phyloP scores from a whole-genome alignment of 1,140 invertebrate genomes.

The Artemia franciscana region DNA sequence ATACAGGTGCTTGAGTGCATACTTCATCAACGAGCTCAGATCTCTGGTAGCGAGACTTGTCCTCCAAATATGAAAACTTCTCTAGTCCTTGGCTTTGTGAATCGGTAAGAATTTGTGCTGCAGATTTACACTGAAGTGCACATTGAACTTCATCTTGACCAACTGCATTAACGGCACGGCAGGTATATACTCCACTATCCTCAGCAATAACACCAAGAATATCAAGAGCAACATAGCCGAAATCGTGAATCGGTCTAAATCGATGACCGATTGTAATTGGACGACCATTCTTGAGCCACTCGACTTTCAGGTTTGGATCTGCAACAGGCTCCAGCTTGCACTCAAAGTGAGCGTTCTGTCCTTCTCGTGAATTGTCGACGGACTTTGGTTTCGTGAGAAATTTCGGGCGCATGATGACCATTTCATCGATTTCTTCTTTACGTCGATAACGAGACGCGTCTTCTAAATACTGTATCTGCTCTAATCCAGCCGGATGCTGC shows the following conservation, averaged over 20 bases:
- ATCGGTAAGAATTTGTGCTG: slow-evolving; percentile 41
- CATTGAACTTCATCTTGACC: slow-evolving; percentile 64
- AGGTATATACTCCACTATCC: slow-evolving; percentile 81
- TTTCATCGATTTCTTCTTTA: slow-evolving; percentile 46
- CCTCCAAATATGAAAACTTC: slow-evolving; percentile 66
- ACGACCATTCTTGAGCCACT: slow-evolving; percentile 78
- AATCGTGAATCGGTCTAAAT: slow-evolving; percentile 82
- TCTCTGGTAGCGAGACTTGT: slow-evolving; percentile 46
- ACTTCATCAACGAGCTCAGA: slow-evolving; percentile 49
- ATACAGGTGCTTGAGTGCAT: slow-evolving; percentile 64
- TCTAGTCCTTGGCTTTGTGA: slow-evolving; percentile 67
- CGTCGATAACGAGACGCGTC: slow-evolving; percentile 62
- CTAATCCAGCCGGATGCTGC: slow-evolving; percentile 60
- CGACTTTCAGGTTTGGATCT: slow-evolving; percentile 73
- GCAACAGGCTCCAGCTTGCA: slow-evolving; percentile 89
- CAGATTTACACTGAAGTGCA: slow-evolving; percentile 36
- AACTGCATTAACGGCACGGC: slow-evolving; percentile 63
- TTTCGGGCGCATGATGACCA: slow-evolving; percentile 49
- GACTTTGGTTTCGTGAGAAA: slow-evolving; percentile 68
- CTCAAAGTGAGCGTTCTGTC: slow-evolving; percentile 87
- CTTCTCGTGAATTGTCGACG: slow-evolving; percentile 59
- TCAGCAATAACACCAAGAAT: slow-evolving; percentile 75
- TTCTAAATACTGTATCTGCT: slow-evolving; percentile 75
- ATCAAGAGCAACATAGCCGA: slow-evolving; percentile 78
- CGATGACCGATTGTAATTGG: slow-evolving; percentile 63